Evolutionary conservation across 2,888 invertebrate species (phyloP), one percentile per base, ranked within the genome.

Genomic region (Idaea aversata): DNA sequence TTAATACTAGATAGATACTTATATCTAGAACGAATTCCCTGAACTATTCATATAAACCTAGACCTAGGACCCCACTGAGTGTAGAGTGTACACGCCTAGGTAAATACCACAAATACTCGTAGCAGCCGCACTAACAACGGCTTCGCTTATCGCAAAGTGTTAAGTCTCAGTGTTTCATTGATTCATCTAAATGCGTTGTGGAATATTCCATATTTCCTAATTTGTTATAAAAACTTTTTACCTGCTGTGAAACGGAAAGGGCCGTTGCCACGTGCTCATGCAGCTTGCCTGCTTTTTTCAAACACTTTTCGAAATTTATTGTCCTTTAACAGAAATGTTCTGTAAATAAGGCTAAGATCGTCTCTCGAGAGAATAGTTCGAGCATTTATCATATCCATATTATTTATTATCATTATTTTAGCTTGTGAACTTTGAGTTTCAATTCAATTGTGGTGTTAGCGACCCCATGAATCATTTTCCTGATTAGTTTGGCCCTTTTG

Each of bases 201-300:
- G 88, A 88, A 87, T 86, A 86, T 88, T 87, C 88, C 78, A 82
- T 76, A 80, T 81, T 80, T 83, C 82, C 79, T 83, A 85, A 85
- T 86, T 84, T 80, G 73, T 66, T 69, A 67, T 77, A 84, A 91
- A 91, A 92, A 88, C 86, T 75, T 74, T 83, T 89, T 93, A 93
- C 92, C 92, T 93, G 92, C 88, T 76, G 78, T 79, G 83, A 84
- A 87, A 88, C 91, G 90, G 92, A 88, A 91, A 90, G 90, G 84
- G 76, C 83, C 82, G 77, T 81, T 93, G 92, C 92, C 92, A 92
- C 92, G 92, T 92, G 92, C 92, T 90, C 75, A 70, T 77, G 87
- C 90, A 88, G 88, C 89, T 89, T 90, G 88, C 77, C 57, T 57
- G 72, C 72, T 72, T 74, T 74, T 74, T 67, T 72, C 16, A 34